phyloP scores from a whole-genome alignment of 1,140 invertebrate genomes.

The Drosophila carrolli region DNA sequence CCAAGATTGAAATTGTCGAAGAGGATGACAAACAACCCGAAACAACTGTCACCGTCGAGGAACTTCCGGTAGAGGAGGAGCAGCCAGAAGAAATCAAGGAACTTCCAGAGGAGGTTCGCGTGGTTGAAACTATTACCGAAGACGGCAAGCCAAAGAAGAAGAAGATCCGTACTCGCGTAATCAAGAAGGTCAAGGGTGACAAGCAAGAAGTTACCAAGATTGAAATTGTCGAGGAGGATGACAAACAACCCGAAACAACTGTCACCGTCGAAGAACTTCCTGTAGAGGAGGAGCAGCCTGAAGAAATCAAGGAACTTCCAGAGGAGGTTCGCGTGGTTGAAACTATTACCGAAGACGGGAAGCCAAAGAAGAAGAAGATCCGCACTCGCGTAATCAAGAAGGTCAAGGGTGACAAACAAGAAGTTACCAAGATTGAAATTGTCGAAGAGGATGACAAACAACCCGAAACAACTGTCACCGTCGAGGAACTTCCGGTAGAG shows the following conservation, averaged over 20 bases:
- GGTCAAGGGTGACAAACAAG: slow-evolving; percentile 8
- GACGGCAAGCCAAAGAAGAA: slow-evolving; percentile 3
- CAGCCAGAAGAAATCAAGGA: neutral
- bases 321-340: slow-evolving; percentile 2
- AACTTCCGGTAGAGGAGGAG: slow-evolving; percentile 1
- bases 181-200: slow-evolving; percentile 7
- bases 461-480: neutral
- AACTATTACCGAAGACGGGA: neutral
- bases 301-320: neutral
- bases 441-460: slow-evolving; percentile 2
- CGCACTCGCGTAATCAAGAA: slow-evolving; percentile 2
- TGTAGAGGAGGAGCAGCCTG: neutral
- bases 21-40: neutral
- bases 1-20: slow-evolving; percentile 6
- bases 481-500: neutral
- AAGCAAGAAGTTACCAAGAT: slow-evolving; percentile 8
- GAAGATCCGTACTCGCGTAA: slow-evolving; percentile 5
- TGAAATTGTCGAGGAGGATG: slow-evolving; percentile 6
- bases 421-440: slow-evolving; percentile 3
- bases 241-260: slow-evolving; percentile 4
- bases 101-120: neutral
- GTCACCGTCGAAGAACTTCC: slow-evolving; percentile 3
- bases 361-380: slow-evolving; percentile 7
- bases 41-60: neutral
- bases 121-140: neutral